A percentile compares a stretch with the other conserved stretches of the same genome.
These are phyloP conservation scores for Mactromeris polynyma DNA, from an alignment of 2,888 invertebrate species.

Conservation along the genomic window DNA sequence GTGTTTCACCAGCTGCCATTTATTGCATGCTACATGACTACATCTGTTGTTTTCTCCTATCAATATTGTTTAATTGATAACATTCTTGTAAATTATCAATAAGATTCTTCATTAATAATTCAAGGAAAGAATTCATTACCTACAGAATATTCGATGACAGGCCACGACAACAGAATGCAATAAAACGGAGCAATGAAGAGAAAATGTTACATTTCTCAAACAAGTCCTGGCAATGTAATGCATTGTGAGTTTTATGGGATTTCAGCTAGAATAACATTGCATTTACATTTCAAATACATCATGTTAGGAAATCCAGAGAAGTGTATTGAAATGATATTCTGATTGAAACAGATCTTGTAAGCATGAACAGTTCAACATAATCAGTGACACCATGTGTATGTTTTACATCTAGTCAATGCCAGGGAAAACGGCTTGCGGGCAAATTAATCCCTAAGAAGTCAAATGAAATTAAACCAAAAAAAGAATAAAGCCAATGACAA, in stretches of 20 bases:
- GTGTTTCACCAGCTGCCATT: background rate
- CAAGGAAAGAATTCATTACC: constrained; percentile 19
- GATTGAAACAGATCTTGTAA: background rate
- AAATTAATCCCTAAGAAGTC: constrained; percentile 17
- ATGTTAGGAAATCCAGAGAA: background rate
- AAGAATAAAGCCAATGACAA: background rate
- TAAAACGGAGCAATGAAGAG: background rate
- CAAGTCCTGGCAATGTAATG: background rate
- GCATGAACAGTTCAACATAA: background rate
- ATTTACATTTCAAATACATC: background rate
- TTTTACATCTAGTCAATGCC: background rate
- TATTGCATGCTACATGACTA: background rate
- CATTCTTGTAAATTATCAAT: constrained; percentile 9
- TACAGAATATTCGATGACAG: constrained; percentile 13
- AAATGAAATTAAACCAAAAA: constrained; percentile 5
- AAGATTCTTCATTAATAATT: constrained; percentile 16
- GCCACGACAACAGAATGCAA: background rate
- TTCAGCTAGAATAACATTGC: background rate
- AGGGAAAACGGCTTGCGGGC: background rate
- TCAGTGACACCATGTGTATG: background rate
- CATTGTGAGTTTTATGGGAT: background rate
- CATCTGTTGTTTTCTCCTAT: constrained; percentile 2
- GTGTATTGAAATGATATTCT: background rate
- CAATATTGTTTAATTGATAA: constrained; percentile 23
- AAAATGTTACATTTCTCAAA: background rate